phyloP scores from a whole-genome alignment of 2,888 invertebrate genomes.

The Cantharis rufa region DNA sequence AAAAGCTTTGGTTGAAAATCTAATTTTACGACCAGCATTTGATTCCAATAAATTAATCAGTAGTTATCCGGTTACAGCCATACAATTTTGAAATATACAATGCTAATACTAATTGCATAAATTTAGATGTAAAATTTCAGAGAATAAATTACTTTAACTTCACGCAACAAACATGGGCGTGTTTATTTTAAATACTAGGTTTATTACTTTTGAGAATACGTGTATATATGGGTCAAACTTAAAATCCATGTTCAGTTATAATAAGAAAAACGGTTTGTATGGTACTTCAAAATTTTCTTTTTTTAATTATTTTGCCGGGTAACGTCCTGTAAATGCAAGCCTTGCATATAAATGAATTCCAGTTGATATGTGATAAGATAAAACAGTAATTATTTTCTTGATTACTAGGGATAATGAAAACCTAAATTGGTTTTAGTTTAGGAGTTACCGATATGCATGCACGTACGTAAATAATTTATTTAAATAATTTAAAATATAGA shows the following conservation, averaged over 20 bases:
- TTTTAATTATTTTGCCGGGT: background rate
- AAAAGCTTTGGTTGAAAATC: conserved; percentile 12
- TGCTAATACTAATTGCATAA: conserved; percentile 36
- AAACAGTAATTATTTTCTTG: conserved; percentile 53
- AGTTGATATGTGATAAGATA: conserved; percentile 50
- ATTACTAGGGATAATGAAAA: conserved; percentile 43
- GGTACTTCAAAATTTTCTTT: background rate
- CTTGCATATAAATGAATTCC: conserved; percentile 41
- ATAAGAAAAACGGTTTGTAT: background rate
- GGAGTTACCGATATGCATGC: conserved; percentile 30
- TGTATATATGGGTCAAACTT: background rate
- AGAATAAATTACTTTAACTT: conserved; percentile 29
- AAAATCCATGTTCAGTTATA: background rate
- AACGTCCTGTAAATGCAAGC: conserved; percentile 3
- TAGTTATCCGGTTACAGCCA: conserved; percentile 18
- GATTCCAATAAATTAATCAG: conserved; percentile 19
- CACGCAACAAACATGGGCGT: background rate
- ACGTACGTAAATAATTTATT: background rate
- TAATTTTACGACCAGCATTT: conserved; percentile 15
- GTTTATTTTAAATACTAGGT: background rate
- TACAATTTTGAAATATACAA: conserved; percentile 35
- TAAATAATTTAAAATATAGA: background rate
- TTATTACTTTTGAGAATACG: background rate
- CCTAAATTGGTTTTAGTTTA: conserved; percentile 46
- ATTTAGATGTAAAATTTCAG: conserved; percentile 34